phyloP scores from a whole-genome alignment of 2,888 invertebrate species.

The Meghimatium bilineatum region DNA sequence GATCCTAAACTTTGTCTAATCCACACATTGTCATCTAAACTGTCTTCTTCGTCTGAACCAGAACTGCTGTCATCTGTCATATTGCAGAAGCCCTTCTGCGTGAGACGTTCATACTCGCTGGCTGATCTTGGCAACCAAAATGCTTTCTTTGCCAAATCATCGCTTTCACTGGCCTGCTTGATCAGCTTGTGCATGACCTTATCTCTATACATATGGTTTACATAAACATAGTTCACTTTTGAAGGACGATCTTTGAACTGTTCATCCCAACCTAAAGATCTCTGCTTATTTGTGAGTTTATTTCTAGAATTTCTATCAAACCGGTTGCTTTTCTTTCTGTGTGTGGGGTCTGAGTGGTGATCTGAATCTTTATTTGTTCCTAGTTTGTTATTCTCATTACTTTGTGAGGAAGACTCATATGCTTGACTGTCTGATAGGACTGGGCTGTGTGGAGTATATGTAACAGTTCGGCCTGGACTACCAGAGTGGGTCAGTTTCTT shows the following conservation, averaged over 20 bases:
- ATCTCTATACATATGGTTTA: constrained; percentile 71
- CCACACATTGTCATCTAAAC: constrained; percentile 70
- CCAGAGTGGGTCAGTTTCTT: constrained; percentile 41
- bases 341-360: constrained; percentile 71
- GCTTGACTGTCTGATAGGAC: constrained; percentile 52
- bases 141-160: constrained; percentile 60
- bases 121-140: constrained; percentile 69
- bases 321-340: constrained; percentile 58
- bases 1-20: constrained; percentile 65
- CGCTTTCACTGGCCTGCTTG: constrained; percentile 62
- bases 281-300: constrained; percentile 63
- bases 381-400: constrained; percentile 36
- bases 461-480: constrained; percentile 43
- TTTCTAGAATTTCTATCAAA: constrained; percentile 58
- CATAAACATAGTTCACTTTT: constrained; percentile 71
- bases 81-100: constrained; percentile 54
- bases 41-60: constrained; percentile 66
- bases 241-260: constrained; percentile 62
- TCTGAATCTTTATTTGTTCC: constrained; percentile 61
- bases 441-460: constrained; percentile 50
- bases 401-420: constrained; percentile 35
- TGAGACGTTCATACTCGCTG: constrained; percentile 58
- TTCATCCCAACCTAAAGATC: constrained; percentile 71
- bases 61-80: constrained; percentile 67
- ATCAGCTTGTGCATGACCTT: constrained; percentile 69